Evolutionary conservation across 2,888 invertebrate species (phyloP), one percentile per base, ranked within the genome.

Genomic region (Ischnus inquisitorius): DNA sequence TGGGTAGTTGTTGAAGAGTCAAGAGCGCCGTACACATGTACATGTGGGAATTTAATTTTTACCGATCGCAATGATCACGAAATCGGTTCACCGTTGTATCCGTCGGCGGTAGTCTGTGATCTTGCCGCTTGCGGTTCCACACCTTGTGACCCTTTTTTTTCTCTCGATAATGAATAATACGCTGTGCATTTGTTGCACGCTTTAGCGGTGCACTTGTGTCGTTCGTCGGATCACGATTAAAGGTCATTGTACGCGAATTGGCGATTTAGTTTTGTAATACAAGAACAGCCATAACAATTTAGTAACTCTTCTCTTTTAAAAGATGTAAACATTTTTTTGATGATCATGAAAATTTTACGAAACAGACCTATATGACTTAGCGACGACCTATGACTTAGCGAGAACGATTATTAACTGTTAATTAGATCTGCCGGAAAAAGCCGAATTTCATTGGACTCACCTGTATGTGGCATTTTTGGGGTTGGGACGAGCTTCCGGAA

Each of bases 381-480:
- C 46, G 3, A 0, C n/a, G n/a, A n/a, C n/a, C n/a, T n/a, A 6
- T 34, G 34, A 0, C 8, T 34, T 34, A 6, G 46, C 46, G 3
- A 0, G n/a, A 46, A 46, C 3, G 5, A n/a, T 62, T 62, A 34
- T n/a, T n/a, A 25, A 5, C 2, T 46, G 4, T n/a, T n/a, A 3
- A 25, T 34, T 62, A n/a, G n/a, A 3, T 39, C 16, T 34, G 22
- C 25, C 43, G 10, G 25, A 16, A 34, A 71, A 46, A 43, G 41
- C 6, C 54, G 14, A 16, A 39, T 41, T n/a, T 41, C 19, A 57
- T 28, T n/a, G 48, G 12, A 83, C 88, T 88, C 84, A 88, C 88
- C 88, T 79, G 88, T 88, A 71, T 88, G 88, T 68, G 88, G 88
- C 88, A 88, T 88, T 72, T 86, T 86, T 72, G 65, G 76, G 75